Base-by-base conservation (phyloP, 2,888 invertebrate genomes). In the Trilocha varians region DNA sequence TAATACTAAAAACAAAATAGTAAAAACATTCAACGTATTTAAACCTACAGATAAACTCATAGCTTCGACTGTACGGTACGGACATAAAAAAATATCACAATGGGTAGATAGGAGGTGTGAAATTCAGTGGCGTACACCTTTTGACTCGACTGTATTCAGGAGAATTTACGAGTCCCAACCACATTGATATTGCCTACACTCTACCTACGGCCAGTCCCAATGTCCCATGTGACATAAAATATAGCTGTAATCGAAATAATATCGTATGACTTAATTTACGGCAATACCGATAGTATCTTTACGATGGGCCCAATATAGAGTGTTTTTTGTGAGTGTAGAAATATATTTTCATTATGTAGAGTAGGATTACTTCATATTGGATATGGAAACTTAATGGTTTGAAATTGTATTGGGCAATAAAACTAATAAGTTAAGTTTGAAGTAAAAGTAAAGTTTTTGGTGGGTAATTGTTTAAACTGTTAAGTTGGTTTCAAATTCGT, bases 191-290 rank as follows among this genome's bases (percentile, higher is more conserved):
- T 34, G 36, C 36, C 32, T 25, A 37, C 34, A 16, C 32, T 38
- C 25, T 38, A 42, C 35, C 16, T 34, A 18, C 42, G 17, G 35
- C 35, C 35, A 34, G 34, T 16, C 34, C 41, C 41, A 37, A 16
- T 38, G 42, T 37, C 41, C 41, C 41, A 16, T 38, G 42, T 35
- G 38, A 42, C 42, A 13, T 42, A 50, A 50, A 64, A 57, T 60
- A 61, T 55, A 50, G 48, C 55, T 52, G 47, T 45, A 44, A 57
- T 57, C 53, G 47, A 55, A 57, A 61, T 62, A 53, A 60, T 54
- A 60, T 59, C 59, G 57, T 56, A 63, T 53, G 52, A 55, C 54
- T 62, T 62, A 65, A 65, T 66, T 64, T 62, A 59, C 47, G 49
- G 48, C 49, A 42, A 42, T 53, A 47, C 52, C 50, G 51, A 56